Conservation (phyloP, 2,113 vertebrate species). For the Aleadryas rufinucha region DNA sequence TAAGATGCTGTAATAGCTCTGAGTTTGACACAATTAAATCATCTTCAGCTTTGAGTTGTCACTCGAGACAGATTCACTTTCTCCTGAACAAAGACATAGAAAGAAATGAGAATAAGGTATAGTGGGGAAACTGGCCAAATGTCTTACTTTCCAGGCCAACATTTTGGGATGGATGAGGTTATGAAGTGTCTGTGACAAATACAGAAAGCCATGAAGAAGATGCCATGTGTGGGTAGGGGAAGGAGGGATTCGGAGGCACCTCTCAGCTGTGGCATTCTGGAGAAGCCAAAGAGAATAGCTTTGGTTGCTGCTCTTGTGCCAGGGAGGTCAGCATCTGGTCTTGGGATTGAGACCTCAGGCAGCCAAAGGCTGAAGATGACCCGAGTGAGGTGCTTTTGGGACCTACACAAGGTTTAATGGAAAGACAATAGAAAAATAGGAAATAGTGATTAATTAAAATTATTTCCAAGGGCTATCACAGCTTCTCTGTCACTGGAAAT, state of each 20-base stretch:
- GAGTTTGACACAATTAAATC: background rate
- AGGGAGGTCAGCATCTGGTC: background rate
- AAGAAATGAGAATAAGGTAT: background rate
- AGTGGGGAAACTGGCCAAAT: background rate
- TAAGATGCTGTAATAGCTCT: background rate
- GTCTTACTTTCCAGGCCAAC: background rate
- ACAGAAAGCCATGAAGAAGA: background rate
- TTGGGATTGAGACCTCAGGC: background rate
- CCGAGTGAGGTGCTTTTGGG: fast-evolving
- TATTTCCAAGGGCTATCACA: background rate
- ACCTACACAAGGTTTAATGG: background rate
- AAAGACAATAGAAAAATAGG: background rate
- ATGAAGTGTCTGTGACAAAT: background rate
- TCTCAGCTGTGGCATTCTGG: background rate
- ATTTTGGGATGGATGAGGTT: background rate
- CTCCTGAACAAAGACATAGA: background rate
- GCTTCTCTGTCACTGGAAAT: background rate
- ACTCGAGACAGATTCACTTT: background rate
- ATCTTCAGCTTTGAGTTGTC: background rate
- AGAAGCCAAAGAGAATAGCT: background rate
- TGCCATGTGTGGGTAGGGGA: fast-evolving
- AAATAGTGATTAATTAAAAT: background rate
- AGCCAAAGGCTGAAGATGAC: background rate
- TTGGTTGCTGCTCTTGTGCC: background rate
- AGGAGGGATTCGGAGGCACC: background rate